Conservation (phyloP, 2,113 vertebrate genomes). For the Serinus canaria region DNA sequence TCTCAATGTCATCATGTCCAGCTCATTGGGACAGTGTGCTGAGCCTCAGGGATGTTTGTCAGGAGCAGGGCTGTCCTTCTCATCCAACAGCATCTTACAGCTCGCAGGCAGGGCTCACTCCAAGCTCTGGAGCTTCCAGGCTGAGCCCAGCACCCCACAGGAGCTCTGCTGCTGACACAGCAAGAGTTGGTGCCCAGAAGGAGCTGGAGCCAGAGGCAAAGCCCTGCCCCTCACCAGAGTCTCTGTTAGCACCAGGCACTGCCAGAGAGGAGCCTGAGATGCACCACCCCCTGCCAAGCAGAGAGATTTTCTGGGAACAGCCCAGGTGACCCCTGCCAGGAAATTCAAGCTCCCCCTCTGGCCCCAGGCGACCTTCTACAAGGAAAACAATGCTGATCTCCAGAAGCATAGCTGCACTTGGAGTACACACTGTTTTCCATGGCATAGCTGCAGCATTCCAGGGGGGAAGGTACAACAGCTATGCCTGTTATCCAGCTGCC, state of each 20-base stretch:
- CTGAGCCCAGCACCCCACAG: not conserved
- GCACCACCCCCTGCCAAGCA: not conserved
- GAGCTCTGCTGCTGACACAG: not conserved
- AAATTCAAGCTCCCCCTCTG: not conserved
- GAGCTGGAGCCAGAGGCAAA: not conserved
- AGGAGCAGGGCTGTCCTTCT: not conserved
- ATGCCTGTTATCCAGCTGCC: not conserved
- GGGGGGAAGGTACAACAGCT: not conserved
- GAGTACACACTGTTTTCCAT: not conserved
- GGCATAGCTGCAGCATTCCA: not conserved
- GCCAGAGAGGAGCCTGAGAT: not conserved
- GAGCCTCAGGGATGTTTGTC: not conserved
- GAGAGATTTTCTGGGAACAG: not conserved
- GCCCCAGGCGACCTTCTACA: not conserved
- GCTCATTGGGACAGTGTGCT: fast-evolving
- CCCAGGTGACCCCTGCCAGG: not conserved
- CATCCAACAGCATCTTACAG: not conserved
- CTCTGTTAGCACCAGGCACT: fast-evolving
- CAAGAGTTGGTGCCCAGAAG: fast-evolving
- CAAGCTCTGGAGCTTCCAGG: not conserved
- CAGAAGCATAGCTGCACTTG: not conserved
- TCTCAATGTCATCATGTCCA: not conserved
- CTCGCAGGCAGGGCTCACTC: not conserved
- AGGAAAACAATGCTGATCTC: not conserved
- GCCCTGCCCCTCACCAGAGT: not conserved